Conservation (phyloP, 2,113 vertebrate genomes). For the Furnarius figulus region DNA sequence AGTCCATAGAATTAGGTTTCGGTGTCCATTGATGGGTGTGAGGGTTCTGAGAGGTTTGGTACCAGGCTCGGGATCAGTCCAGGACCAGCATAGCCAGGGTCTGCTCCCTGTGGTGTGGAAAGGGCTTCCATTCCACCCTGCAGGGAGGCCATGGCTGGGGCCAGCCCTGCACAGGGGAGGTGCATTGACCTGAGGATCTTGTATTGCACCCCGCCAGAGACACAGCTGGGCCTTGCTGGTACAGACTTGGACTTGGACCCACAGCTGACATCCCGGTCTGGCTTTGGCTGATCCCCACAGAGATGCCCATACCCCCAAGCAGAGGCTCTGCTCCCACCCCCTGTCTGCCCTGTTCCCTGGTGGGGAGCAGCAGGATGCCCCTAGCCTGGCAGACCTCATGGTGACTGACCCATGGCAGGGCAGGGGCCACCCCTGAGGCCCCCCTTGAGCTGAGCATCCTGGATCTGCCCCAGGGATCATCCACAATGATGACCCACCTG, state of each 20-base stretch:
- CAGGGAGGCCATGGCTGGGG: neutral
- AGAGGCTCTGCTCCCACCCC: neutral
- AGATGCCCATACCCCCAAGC: neutral
- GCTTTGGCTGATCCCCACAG: accelerated
- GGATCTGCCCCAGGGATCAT: neutral
- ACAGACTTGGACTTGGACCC: neutral
- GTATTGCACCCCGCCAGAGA: neutral
- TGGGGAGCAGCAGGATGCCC: neutral
- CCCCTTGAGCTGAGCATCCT: neutral
- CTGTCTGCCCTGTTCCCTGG: neutral
- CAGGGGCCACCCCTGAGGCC: neutral
- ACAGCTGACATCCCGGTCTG: neutral
- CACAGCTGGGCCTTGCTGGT: neutral
- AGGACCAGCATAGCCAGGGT: neutral
- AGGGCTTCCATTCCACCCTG: neutral
- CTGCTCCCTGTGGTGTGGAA: neutral
- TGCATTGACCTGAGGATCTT: neutral
- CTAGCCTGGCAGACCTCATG: neutral
- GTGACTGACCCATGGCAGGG: neutral
- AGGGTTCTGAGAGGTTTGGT: neutral
- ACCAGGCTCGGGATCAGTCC: neutral
- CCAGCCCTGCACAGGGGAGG: neutral
- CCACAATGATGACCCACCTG: neutral
- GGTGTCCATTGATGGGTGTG: accelerated
- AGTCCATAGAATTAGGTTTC: neutral